Conservation (phyloP, 2,113 vertebrate species). For the Erythrocebus patas region DNA sequence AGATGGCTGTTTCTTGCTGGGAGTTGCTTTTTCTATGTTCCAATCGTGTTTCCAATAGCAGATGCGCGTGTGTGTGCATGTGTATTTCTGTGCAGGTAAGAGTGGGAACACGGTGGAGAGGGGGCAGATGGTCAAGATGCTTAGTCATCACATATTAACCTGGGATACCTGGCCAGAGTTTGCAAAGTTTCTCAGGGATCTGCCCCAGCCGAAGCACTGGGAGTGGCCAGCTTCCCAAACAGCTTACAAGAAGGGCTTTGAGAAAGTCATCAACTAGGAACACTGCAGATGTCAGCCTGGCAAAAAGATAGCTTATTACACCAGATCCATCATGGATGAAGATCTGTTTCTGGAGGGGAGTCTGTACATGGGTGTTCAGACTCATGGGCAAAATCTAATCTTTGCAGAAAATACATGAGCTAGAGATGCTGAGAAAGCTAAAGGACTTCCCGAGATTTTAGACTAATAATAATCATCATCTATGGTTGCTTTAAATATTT, state of each 20-base stretch:
- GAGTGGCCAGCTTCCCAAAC: conserved; percentile 9
- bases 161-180: conserved; percentile 23
- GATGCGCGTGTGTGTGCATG: neutral
- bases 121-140: conserved; percentile 11
- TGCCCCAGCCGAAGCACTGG: neutral
- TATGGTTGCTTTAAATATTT: neutral
- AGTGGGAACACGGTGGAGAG: conserved; percentile 14
- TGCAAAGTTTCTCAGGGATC: conserved; percentile 37
- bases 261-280: neutral
- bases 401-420: neutral
- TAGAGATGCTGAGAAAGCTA: neutral
- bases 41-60: conserved; percentile 4
- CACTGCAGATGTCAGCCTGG: neutral
- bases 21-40: neutral
- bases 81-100: neutral
- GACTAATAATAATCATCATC: neutral
- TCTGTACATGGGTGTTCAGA: neutral
- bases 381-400: neutral
- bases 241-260: conserved; percentile 11
- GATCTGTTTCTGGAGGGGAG: conserved; percentile 5
- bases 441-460: conserved; percentile 15
- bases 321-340: neutral
- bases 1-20: neutral
- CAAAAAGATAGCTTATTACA: neutral
- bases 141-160: conserved; percentile 45